Base-by-base conservation (phyloP, 2,113 vertebrate genomes). In the Centropristis striata region DNA sequence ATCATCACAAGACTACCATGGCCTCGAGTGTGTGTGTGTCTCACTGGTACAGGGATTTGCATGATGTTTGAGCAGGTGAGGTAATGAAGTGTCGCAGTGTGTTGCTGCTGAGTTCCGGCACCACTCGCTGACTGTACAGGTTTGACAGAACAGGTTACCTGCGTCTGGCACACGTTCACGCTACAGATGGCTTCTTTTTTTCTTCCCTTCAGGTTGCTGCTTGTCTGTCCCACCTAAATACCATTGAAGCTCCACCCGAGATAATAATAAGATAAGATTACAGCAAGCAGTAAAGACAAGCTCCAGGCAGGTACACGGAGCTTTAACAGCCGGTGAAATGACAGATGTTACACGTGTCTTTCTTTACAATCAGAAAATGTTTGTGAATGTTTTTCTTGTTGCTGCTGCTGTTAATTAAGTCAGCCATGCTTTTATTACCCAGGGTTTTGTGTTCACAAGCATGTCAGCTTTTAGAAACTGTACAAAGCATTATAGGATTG, bases 101-200 rank as follows among this genome's bases (percentile, higher is more conserved):
- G 58, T 42, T 16, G 18, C 49, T 27, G 47, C 28, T 58, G 13
- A 68, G 25, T 53, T 53, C 8, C 1, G 2, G 36, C 66, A 36
- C 9, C 2, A 23, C 27, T 50, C 14, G 1, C 32, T 78, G 25
- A 60, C 74, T n/a, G 16, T 59, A 15, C 51, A 25, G 23, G 53
- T 66, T 66, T 74, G 18, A 67, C 54, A 57, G 27, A 59, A 12
- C 51, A 25, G 27, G 53, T 66, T 66, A 67, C 28, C 49, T 37
- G 51, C 5, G 32, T 25, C 28, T 74, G 50, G 44, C 71, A 55
- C 44, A 54, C 25, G 12, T 28, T 67, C 27, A 21, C 51, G 21
- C 21, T 3, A 50, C 72, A 77, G 63, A 42, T 50, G 68, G n/a
- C 44, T 46, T 47, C 16, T 27, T 9, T 39, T 47, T 66, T 15